Base-by-base conservation (phyloP, 92 coral and sea anemone genomes). In the Siderastrea radians region DNA sequence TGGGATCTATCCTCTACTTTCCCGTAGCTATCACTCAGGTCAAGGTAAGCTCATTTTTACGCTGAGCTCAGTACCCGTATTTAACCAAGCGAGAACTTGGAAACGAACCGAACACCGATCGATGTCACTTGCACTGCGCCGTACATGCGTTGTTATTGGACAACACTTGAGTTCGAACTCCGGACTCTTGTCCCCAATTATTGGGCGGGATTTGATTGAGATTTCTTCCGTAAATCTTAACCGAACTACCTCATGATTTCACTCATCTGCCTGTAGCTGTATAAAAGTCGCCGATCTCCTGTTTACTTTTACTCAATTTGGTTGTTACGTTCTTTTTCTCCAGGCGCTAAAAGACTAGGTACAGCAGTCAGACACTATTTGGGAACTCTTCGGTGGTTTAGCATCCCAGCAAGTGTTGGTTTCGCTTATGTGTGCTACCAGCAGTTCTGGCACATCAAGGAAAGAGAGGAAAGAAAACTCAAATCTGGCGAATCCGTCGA, bases 351-450 rank as follows among this genome's bases (percentile, higher is more conserved):
- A 73, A 78, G 92, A 73, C 88, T 90, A 64, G 61, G 88, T 7
- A 82, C 85, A 51, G 96, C 86, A 7, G 89, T 93, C 12, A 63
- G 93, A 72, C 61, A 87, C 44, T 95, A 93, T 88, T 91, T 90
- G 89, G 84, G 85, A 12, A 88, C 96, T 2, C 82, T 98, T 0
- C 94, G 91, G 43, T 98, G 99, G 99, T 98, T 98, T 68, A 94
- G 98, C 77, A 98, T 98, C 76, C 99, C 99, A 13, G 98, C 98
- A 3, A 95, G 99, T 74, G 93, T 98, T 12, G 99, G 99, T 6
- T 98, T 98, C 90, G 99, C 99, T 13, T 92, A 94, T 61, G 93
- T 98, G 15, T 96, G 98, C 52, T 94, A 90, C 54, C 96, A 96
- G 72, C 99, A 98, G 80, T 88, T 94, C 78, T 94, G 97, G 75